These are phyloP conservation scores for Typhlichthys eigenmanni DNA, from an alignment of 2,797 vertebrate genomes.

Conservation along the genomic window DNA sequence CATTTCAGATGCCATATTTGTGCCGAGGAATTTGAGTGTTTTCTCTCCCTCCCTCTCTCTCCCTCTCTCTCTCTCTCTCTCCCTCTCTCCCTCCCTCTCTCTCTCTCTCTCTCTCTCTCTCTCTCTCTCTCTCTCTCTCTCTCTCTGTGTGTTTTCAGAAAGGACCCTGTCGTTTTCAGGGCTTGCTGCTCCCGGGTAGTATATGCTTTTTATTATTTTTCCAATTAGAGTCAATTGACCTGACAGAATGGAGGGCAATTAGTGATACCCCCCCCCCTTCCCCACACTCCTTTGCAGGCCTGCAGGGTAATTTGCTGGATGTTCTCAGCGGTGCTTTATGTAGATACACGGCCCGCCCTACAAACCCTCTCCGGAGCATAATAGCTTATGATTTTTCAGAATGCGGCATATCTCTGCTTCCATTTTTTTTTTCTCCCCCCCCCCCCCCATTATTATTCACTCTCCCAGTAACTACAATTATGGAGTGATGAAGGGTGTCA, in stretches of 20 bases:
- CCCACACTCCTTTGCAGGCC: slow-evolving; percentile 81
- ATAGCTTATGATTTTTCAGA: slow-evolving; percentile 96
- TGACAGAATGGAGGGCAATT: slow-evolving; percentile 99
- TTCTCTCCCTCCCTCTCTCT: slow-evolving; percentile 46
- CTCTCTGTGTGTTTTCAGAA: slow-evolving; percentile 44
- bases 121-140: neutral
- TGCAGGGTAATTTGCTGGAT: slow-evolving; percentile 96
- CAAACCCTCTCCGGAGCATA: slow-evolving; percentile 85
- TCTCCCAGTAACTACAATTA: slow-evolving; percentile 69
- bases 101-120: neutral
- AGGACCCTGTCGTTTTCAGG: slow-evolving; percentile 92
- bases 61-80: neutral
- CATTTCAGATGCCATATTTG: slow-evolving; percentile 89
- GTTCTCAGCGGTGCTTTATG: slow-evolving; percentile 96
- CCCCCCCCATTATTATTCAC: slow-evolving; percentile 31
- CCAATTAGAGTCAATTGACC: slow-evolving; percentile 99
- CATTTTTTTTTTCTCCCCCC: slow-evolving; percentile 50
- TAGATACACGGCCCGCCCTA: slow-evolving; percentile 77
- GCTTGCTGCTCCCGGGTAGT: slow-evolving; percentile 91
- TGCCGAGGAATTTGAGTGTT: slow-evolving; percentile 81
- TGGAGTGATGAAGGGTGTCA: slow-evolving; percentile 66
- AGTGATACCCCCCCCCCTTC: slow-evolving; percentile 84
- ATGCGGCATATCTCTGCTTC: slow-evolving; percentile 66
- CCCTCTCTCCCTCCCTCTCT: neutral
- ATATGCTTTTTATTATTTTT: slow-evolving; percentile 98